Evolutionary conservation across 2,113 vertebrate genomes (phyloP), one percentile per base, ranked within the genome.

Genomic region (Eudyptes chrysolophus): DNA sequence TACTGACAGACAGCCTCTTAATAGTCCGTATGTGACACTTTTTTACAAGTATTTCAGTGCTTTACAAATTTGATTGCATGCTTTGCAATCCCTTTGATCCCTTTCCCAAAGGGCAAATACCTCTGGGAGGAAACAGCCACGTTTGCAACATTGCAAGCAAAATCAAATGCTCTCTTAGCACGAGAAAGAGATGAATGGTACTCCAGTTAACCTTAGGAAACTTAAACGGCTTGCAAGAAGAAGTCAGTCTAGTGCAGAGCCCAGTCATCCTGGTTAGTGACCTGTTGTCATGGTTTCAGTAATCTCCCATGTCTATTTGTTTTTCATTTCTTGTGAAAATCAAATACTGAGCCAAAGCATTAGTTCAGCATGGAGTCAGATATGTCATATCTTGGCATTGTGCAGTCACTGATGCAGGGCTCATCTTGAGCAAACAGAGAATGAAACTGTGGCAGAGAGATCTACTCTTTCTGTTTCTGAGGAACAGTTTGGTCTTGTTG

Each of bases 261-360:
- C 24, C 17, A 48, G 57, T 55, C 40, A 57, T 18, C 48, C 58
- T 49, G 11, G 46, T 55, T 81, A 42, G 38, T 70, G 74, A 79
- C 78, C 44, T 81, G 42, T 68, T 54, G 77, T 16, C 42, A 42
- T 42, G 42, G 42, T 69, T 87, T 71, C 78, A 94, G 84, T 69
- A 72, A 76, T 87, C 32, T 84, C 54, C 84, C 42, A 22, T 8
- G 17, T 84, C 60, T 90, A 7, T 94, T 94, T 92, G 57, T 44
- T 92, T 95, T 82, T 74, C 26, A 55, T 95, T 70, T 91, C 74
- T 93, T 89, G 40, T 84, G 92, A 87, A 95, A 91, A 81, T 78
- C 22, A 89, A 87, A 88, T 77, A 54, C 60, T 42, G 65, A 94
- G 65, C 80, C n/a, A 66, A 89, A 95, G 72, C 64, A 58, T 64